Percentiles rank a stretch among this genome's conserved stretches.
Evolutionary conservation across 2,113 vertebrate genomes (phyloP).

Genomic region (Hemichromis elongatus): DNA sequence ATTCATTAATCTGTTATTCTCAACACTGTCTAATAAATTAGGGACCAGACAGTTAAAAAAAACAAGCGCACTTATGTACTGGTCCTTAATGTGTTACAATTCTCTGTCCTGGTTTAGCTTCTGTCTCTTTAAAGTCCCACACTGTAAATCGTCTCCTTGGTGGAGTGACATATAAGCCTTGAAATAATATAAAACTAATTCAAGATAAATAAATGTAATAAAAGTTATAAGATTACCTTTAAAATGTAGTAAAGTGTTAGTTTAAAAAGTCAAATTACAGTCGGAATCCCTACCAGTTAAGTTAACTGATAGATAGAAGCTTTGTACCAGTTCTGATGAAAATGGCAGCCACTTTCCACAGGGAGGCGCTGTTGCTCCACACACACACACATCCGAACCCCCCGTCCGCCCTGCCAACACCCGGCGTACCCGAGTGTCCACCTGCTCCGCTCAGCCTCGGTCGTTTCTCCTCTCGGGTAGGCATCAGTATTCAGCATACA

Average conservation of each 20-base stretch:
- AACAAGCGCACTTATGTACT: neutral
- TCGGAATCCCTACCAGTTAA: neutral
- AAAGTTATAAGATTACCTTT: neutral
- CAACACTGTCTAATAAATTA: neutral
- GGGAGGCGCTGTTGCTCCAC: constrained; percentile 59
- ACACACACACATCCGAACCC: neutral
- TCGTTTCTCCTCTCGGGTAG: neutral
- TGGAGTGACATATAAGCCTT: rapidly evolving
- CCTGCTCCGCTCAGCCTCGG: neutral
- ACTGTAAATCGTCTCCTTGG: neutral
- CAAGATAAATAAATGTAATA: neutral
- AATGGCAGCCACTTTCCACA: constrained; percentile 16
- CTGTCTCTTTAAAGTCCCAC: rapidly evolving
- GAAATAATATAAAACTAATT: neutral
- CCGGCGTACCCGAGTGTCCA: neutral
- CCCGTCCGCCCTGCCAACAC: neutral
- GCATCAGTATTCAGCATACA: constrained; percentile 17
- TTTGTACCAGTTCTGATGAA: neutral
- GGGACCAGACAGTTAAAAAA: neutral
- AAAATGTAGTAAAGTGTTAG: neutral
- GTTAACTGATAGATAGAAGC: neutral
- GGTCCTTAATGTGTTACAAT: neutral
- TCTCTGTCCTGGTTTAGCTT: neutral
- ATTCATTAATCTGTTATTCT: too few species aligned
- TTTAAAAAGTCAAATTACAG: neutral